Percentiles rank a stretch among this genome's conserved stretches.
Conservation (phyloP, 2,888 invertebrate genomes). For the Pterostichus niger region DNA sequence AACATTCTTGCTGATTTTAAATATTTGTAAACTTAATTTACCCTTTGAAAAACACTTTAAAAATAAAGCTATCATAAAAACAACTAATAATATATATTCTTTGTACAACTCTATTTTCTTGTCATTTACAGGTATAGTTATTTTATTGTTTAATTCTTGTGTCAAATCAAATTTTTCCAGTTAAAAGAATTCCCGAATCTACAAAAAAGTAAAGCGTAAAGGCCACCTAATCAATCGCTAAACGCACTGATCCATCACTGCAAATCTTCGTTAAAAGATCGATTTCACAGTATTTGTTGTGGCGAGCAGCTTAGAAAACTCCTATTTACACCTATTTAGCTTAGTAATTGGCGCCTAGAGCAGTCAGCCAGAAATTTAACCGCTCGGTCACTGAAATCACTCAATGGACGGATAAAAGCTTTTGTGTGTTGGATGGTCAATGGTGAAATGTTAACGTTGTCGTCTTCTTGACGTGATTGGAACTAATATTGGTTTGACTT, state of each 20-base stretch:
- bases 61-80: too few species aligned
- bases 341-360: constrained; percentile 17
- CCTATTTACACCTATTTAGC: constrained; percentile 42
- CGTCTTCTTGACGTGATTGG: constrained; percentile 2
- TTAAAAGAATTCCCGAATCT: too few species aligned
- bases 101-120: too few species aligned
- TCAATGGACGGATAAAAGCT: constrained; percentile 19
- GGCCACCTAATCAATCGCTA: background rate
- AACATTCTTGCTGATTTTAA: too few species aligned
- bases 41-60: too few species aligned
- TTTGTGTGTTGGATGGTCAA: background rate
- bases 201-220: too few species aligned
- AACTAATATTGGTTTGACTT: constrained; percentile 14
- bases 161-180: too few species aligned
- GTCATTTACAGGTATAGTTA: too few species aligned
- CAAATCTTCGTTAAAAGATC: constrained; percentile 3
- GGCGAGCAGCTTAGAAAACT: constrained; percentile 17
- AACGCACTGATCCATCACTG: background rate
- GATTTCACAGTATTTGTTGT: constrained; percentile 5
- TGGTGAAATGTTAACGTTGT: background rate
- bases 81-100: too few species aligned
- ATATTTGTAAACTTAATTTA: too few species aligned
- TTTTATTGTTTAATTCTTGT: too few species aligned
- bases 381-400: constrained; percentile 7
- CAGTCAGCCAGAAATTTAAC: constrained; percentile 27